phyloP scores from a whole-genome alignment of 1,140 invertebrate genomes.

The Brachionus calyciflorus region DNA sequence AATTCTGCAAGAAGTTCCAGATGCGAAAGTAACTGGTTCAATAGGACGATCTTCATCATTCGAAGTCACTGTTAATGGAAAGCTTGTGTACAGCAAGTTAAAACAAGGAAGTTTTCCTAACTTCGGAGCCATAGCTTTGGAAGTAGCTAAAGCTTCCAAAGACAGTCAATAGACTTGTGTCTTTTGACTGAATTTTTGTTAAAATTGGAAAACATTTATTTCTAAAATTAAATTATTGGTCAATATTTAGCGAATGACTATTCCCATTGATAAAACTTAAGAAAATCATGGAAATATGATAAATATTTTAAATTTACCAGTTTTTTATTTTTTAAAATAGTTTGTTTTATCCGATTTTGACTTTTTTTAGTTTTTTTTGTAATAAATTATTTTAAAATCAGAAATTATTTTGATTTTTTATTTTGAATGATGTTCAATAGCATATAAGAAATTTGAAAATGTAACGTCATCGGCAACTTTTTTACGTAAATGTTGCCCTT shows the following conservation, averaged over 20 bases:
- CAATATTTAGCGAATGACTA: not conserved
- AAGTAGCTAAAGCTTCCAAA: not conserved
- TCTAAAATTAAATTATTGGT: not conserved
- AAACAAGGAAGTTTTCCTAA: conserved; percentile 15
- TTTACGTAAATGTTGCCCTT: no score
- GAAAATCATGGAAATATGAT: conserved; percentile 3
- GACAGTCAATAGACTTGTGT: no score
- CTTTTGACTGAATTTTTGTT: no score
- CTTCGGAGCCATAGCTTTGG: not conserved
- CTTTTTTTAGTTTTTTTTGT: not conserved
- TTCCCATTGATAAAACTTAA: not conserved
- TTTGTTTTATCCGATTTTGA: not conserved
- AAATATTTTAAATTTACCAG: not conserved
- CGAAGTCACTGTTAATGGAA: conserved; percentile 22
- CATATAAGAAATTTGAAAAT: no score
- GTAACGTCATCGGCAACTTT: no score
- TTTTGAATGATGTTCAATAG: no score
- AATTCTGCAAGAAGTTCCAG: conserved; percentile 16
- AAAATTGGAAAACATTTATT: no score
- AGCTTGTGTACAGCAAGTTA: conserved; percentile 29
- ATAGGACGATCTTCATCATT: conserved; percentile 33
- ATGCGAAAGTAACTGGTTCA: not conserved
- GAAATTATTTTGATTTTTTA: not conserved
- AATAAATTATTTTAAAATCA: not conserved
- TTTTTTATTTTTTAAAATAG: not conserved